These are phyloP conservation scores for Apostichopus japonicus DNA, from an alignment of 35 echinoderm and acorn worm species.

Conservation along the genomic window DNA sequence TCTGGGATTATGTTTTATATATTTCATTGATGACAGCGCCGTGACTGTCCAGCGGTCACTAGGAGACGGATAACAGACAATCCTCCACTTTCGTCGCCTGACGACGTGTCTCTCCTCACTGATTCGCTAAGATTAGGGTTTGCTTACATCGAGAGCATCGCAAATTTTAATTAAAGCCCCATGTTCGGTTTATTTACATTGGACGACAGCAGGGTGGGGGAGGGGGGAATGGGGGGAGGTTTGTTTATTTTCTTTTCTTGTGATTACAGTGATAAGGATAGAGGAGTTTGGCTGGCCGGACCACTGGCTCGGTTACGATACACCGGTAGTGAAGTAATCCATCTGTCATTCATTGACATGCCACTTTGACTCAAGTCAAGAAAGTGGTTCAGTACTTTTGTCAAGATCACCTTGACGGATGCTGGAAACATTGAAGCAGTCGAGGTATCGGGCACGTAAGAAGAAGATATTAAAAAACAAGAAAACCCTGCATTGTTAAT, in stretches of 20 bases:
- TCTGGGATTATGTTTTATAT: background rate
- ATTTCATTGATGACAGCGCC: background rate
- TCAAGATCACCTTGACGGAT: too few relatives aligned
- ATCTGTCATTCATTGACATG: too few relatives aligned
- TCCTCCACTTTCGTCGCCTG: background rate
- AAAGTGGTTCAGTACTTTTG: too few relatives aligned
- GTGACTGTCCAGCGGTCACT: background rate
- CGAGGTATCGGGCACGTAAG: too few relatives aligned
- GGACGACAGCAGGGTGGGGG: background rate
- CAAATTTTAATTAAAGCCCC: background rate
- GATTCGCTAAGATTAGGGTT: background rate
- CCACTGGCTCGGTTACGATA: background rate
- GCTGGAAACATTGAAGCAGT: too few relatives aligned
- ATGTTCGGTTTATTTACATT: background rate
- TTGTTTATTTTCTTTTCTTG: background rate
- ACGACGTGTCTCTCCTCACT: background rate
- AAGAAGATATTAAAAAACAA: too few relatives aligned
- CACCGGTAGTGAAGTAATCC: background rate
- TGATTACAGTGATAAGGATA: background rate
- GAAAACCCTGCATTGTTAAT: too few relatives aligned
- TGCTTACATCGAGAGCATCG: background rate
- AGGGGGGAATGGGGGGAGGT: background rate
- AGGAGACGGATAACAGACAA: background rate
- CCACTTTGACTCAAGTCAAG: too few relatives aligned
- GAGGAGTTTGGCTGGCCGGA: background rate